phyloP scores from a whole-genome alignment of 1,140 invertebrate species.

The Scylla paramamosain region DNA sequence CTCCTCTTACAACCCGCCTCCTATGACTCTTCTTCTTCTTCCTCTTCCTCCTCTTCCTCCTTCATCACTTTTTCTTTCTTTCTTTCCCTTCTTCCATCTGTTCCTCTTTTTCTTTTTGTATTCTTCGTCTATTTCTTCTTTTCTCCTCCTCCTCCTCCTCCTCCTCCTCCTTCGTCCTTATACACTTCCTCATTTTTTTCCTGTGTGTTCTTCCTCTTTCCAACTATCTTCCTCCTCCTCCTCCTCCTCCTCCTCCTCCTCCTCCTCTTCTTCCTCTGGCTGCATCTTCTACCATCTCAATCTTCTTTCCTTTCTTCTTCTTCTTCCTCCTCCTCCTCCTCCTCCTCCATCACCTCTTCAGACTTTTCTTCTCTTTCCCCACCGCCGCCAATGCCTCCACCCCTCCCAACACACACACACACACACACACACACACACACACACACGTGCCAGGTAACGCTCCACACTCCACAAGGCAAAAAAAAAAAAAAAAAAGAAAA shows the following conservation, averaged over 20 bases:
- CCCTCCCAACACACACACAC: neutral
- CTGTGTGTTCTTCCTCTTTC: neutral
- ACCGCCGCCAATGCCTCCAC: neutral
- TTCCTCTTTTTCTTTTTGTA: neutral
- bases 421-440: constrained; percentile 19
- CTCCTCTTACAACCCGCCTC: no score
- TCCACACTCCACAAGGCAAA: no score
- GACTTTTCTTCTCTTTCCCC: no score
- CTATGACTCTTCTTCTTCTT: no score
- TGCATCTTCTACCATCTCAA: neutral
- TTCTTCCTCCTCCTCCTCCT: no score
- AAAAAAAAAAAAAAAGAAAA: no score
- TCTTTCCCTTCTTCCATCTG: neutral
- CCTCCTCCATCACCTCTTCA: no score
- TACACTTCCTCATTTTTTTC: neutral
- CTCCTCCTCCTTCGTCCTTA: neutral
- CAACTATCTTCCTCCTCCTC: neutral
- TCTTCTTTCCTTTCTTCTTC: no score
- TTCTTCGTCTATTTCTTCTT: neutral
- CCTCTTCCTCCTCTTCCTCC: neutral
- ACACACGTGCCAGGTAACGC: neutral
- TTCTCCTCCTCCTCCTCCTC: neutral
- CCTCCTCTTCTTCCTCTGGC: no score
- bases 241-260: neutral
- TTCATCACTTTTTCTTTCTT: neutral